Percentiles rank a stretch among this genome's conserved stretches.
These are phyloP conservation scores for Moxostoma hubbsi DNA, from an alignment of 2,797 vertebrate species.

Conservation along the genomic window DNA sequence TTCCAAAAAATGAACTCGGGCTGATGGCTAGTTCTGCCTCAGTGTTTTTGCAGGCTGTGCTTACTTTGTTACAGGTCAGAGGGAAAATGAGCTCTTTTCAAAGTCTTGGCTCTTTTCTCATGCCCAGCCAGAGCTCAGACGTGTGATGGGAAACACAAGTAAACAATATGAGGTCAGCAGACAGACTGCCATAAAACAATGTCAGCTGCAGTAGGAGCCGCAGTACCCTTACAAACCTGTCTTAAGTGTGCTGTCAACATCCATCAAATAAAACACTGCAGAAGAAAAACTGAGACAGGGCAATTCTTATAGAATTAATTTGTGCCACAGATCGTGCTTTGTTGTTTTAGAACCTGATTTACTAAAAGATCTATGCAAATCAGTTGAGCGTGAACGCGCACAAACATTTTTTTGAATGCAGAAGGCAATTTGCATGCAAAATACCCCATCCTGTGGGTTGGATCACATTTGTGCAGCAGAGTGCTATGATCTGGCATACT, in stretches of 20 bases:
- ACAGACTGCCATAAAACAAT: slow-evolving; percentile 20
- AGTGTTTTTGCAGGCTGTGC: slow-evolving; percentile 5
- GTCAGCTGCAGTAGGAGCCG: background rate
- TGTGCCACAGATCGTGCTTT: no score
- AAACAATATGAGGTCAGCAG: slow-evolving; percentile 42
- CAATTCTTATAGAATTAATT: no score
- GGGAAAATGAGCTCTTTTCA: slow-evolving; percentile 21
- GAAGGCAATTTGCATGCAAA: no score
- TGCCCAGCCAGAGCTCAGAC: slow-evolving; percentile 13
- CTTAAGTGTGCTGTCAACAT: background rate
- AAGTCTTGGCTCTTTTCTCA: background rate
- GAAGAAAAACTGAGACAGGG: background rate
- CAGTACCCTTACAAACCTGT: background rate
- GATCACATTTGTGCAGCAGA: no score
- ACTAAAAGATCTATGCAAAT: no score
- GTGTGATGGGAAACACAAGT: slow-evolving; percentile 30
- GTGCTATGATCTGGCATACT: no score
- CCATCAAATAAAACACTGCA: background rate
- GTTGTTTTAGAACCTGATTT: no score
- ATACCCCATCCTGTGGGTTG: no score
- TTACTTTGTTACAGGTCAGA: slow-evolving; percentile 43
- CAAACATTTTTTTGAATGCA: no score
- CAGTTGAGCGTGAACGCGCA: no score
- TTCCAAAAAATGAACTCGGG: background rate
- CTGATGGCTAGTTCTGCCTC: slow-evolving; percentile 8